Evolutionary conservation across 1,140 invertebrate species (phyloP), one percentile per base, ranked within the genome.

Genomic region (Tenebrio molitor): DNA sequence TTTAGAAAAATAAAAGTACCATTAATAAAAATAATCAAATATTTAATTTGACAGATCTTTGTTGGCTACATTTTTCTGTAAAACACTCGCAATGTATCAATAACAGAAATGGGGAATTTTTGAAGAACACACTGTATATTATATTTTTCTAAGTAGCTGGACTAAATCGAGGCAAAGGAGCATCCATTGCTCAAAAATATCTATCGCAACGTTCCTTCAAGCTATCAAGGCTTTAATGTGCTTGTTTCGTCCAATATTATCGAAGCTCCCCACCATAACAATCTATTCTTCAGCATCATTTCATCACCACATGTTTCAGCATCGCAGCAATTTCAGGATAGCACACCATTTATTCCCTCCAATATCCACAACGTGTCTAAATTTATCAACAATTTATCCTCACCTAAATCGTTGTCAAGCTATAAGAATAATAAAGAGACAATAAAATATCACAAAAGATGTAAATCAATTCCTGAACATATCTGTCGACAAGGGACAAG

Each of bases 241-340:
- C n/a, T 53, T 53, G 19, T 53, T 53, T 23, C 17, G 46, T 53
- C 46, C 46, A 23, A 21, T 19, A n/a, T 53, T 19, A 53, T 53
- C 8, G 23, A 10, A 53, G 10, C 46, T 23, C 46, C 5, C 6
- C 5, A 39, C 36, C 12, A 7, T 8, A 39, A 12, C n/a, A 39
- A n/a, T 8, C 36, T 39, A 39, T 12, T 39, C 12, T 39, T 39
- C 4, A 39, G 36, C 7, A 39, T 29, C 50, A 58, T 6, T 58
- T 14, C 23, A 29, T 29, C 10, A 29, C 21, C 50, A 58, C 23
- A 33, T 25, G 50, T 50, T 50, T 50, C 42, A 23, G 23, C 23
- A 15, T 25, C n/a, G 29, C n/a, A 58, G 21, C 21, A 29, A 25
- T 29, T 58, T 58, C 50, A 14, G 42, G 5, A 17, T 5, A 10